Percentiles rank a stretch among this genome's conserved stretches.
phyloP scores from a whole-genome alignment of 2,113 vertebrate species.

The Ammodytes marinus region DNA sequence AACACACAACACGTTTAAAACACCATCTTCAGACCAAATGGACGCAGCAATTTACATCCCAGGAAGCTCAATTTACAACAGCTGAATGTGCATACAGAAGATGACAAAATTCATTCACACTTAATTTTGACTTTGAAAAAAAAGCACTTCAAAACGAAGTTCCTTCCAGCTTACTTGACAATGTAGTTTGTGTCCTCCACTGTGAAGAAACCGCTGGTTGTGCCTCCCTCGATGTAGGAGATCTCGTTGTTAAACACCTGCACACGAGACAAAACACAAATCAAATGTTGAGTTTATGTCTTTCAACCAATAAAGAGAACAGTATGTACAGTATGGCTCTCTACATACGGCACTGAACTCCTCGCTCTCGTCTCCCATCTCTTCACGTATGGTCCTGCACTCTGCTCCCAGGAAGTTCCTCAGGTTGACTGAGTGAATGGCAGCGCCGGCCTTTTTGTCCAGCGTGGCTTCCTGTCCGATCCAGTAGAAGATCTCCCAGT shows the following conservation, averaged over 20 bases:
- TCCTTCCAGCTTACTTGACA: constrained; percentile 84
- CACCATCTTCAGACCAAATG: background rate
- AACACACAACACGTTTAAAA: background rate
- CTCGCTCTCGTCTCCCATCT: constrained; percentile 98
- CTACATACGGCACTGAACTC: constrained; percentile 92
- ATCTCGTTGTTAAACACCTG: constrained; percentile 96
- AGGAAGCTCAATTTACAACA: background rate
- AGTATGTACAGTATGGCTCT: background rate
- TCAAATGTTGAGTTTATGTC: too few relatives aligned
- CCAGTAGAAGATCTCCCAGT: constrained; percentile 98
- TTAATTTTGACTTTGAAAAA: background rate
- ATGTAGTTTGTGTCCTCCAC: constrained; percentile 93
- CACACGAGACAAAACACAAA: background rate
- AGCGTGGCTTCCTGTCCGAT: constrained; percentile 95
- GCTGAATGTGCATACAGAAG: background rate
- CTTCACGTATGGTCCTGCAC: constrained; percentile 92
- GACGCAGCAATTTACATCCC: background rate
- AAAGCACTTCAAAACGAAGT: background rate
- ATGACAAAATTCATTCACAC: background rate
- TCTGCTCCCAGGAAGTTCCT: constrained; percentile 95
- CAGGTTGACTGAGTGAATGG: constrained; percentile 97
- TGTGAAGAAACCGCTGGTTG: constrained; percentile 95
- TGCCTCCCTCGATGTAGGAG: constrained; percentile 97
- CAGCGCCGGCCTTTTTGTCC: constrained; percentile 96
- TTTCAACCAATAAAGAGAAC: too few relatives aligned